Percentiles rank a stretch among this genome's conserved stretches.
Conservation (phyloP, 53 echinoderm and acorn worm genomes). For the Mesocentrotus franciscanus region DNA sequence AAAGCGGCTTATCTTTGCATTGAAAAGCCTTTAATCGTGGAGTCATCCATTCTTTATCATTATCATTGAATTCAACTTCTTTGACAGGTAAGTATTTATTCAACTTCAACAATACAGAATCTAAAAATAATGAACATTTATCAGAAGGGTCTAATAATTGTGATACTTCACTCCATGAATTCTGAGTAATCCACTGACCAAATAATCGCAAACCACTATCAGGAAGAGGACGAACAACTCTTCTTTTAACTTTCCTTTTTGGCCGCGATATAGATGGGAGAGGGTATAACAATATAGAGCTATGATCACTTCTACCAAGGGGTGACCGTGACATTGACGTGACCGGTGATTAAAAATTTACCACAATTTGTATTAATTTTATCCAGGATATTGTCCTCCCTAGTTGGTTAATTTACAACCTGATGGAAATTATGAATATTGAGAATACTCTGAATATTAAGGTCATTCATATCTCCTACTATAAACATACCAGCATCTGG, state of each 20-base stretch:
- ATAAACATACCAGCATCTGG: constrained; percentile 21
- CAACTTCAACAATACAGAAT: background rate
- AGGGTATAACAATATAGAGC: too few relatives aligned
- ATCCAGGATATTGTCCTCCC: background rate
- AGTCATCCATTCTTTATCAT: background rate
- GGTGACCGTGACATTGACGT: background rate
- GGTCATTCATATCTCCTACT: constrained; percentile 11
- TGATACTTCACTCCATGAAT: too few relatives aligned
- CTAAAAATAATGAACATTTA: background rate
- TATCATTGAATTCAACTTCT: background rate
- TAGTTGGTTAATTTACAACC: background rate
- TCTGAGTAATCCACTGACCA: too few relatives aligned
- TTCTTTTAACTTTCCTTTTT: too few relatives aligned
- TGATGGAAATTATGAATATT: background rate
- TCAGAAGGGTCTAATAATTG: too few relatives aligned
- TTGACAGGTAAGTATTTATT: background rate
- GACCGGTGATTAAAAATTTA: background rate
- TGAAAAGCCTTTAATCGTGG: background rate
- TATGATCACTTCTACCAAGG: too few relatives aligned
- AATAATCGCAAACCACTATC: background rate
- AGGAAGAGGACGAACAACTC: background rate
- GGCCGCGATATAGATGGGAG: too few relatives aligned
- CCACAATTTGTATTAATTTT: background rate
- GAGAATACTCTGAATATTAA: too few relatives aligned
- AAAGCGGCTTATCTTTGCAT: background rate